Percentiles rank a stretch among this genome's conserved stretches.
These are phyloP conservation scores for Caenorhabditis afra DNA, from an alignment of 2,888 invertebrate species.

Conservation along the genomic window DNA sequence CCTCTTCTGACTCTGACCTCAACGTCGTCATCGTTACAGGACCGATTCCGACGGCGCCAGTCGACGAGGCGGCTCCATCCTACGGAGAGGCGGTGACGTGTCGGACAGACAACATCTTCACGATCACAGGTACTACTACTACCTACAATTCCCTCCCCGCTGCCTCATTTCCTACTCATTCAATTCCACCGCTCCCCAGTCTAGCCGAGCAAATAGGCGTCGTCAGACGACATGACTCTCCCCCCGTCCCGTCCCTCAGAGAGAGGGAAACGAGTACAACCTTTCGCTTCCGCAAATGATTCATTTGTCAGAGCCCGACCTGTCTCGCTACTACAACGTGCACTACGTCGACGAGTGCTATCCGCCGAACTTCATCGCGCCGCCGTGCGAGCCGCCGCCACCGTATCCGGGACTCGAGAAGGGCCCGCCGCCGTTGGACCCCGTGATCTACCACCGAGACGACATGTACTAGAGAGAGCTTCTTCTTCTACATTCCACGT, in stretches of 20 bases:
- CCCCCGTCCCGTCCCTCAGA: no score
- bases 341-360: slow-evolving; percentile 57
- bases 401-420: slow-evolving; percentile 63
- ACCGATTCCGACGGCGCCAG: slow-evolving; percentile 54
- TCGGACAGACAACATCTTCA: slow-evolving; percentile 56
- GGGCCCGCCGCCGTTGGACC: slow-evolving; percentile 57
- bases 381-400: slow-evolving; percentile 56
- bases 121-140: slow-evolving; percentile 46
- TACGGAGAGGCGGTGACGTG: slow-evolving; percentile 57
- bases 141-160: no score
- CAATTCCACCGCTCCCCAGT: no score
- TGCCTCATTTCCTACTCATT: slow-evolving; percentile 5
- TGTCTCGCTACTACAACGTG: slow-evolving; percentile 50
- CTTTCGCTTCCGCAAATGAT: no score
- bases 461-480: slow-evolving; percentile 18
- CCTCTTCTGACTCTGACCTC: no score
- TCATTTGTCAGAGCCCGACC: slow-evolving; percentile 57
- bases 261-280: no score
- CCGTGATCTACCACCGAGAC: slow-evolving; percentile 50
- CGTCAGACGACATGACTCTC: no score
- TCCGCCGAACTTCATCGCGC: slow-evolving; percentile 57
- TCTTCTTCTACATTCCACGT: slow-evolving; percentile 24
- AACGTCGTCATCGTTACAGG: slow-evolving; percentile 21
- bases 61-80: slow-evolving; percentile 53
- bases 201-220: no score